A percentile compares a stretch with the other conserved stretches of the same genome.
These are phyloP conservation scores for Macroglossus sobrinus DNA, from an alignment of 2,113 vertebrate species.

Conservation along the genomic window DNA sequence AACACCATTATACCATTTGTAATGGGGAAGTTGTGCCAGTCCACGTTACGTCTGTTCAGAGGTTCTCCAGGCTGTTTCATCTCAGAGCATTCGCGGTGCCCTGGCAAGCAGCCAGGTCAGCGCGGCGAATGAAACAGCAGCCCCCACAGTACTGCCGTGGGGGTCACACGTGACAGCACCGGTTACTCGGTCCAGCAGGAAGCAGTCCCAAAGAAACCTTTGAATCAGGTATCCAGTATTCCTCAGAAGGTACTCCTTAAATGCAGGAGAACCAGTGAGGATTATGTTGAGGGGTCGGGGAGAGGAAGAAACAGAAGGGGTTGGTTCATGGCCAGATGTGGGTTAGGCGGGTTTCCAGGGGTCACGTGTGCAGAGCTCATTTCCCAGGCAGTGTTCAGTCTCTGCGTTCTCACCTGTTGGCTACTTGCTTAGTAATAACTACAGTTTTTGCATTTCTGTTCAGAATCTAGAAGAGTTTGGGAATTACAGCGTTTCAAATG, in stretches of 20 bases:
- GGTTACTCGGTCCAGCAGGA: not conserved
- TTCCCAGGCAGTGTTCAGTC: not conserved
- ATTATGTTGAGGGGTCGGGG: not conserved
- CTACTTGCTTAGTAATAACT: not conserved
- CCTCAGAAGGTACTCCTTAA: not conserved
- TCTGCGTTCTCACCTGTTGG: not conserved
- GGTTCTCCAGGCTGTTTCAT: not conserved
- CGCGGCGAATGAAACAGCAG: not conserved
- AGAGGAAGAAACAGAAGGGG: not conserved
- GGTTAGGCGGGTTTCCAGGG: not conserved
- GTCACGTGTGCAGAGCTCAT: not conserved
- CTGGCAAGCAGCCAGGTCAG: not conserved
- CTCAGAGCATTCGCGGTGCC: not conserved
- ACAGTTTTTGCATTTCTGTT: not conserved
- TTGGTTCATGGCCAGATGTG: not conserved
- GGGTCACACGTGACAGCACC: too few species aligned
- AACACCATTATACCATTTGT: not conserved
- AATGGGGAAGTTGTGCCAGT: not conserved
- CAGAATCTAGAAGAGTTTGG: not conserved
- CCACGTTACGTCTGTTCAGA: not conserved
- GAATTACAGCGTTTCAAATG: not conserved
- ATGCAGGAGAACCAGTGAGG: not conserved
- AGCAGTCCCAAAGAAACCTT: not conserved
- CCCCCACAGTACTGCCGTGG: too few species aligned
- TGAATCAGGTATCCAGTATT: not conserved